phyloP scores from a whole-genome alignment of 2,113 vertebrate genomes.

The Macquaria australasica region DNA sequence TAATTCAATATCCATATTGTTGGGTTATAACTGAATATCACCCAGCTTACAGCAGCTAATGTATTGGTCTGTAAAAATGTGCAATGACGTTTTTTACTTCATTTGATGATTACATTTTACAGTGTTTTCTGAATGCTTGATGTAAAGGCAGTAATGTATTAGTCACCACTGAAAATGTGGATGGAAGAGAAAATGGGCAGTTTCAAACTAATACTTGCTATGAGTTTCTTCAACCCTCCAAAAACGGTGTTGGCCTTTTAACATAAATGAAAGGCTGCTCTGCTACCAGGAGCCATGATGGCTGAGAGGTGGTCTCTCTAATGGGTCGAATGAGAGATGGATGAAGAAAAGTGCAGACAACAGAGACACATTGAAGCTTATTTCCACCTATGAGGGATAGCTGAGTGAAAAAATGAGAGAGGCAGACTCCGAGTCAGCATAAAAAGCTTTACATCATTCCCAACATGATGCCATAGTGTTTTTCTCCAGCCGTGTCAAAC shows the following conservation, averaged over 20 bases:
- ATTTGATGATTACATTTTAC: not conserved
- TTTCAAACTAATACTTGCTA: not conserved
- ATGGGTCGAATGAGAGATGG: not conserved
- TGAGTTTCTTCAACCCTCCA: not conserved
- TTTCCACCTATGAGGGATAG: not conserved
- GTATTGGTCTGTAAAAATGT: not conserved
- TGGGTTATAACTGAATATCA: constrained; percentile 1
- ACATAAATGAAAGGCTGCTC: not conserved
- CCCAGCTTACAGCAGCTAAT: not conserved
- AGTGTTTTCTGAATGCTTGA: not conserved
- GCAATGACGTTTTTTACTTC: not conserved
- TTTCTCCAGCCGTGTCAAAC: too few relatives aligned
- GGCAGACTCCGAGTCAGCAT: too few relatives aligned
- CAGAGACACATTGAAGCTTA: not conserved
- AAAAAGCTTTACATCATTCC: too few relatives aligned
- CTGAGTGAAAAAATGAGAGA: not conserved
- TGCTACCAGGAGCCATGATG: not conserved
- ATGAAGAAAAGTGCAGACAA: not conserved
- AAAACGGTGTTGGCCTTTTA: too few relatives aligned
- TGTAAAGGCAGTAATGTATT: not conserved
- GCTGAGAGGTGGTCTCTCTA: not conserved
- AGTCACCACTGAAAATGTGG: not conserved
- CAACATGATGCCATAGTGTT: not conserved
- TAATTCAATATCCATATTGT: constrained; percentile 1
- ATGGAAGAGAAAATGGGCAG: not conserved